These are phyloP conservation scores for Halichoerus grypus DNA, from an alignment of 2,113 vertebrate genomes.

Conservation along the genomic window DNA sequence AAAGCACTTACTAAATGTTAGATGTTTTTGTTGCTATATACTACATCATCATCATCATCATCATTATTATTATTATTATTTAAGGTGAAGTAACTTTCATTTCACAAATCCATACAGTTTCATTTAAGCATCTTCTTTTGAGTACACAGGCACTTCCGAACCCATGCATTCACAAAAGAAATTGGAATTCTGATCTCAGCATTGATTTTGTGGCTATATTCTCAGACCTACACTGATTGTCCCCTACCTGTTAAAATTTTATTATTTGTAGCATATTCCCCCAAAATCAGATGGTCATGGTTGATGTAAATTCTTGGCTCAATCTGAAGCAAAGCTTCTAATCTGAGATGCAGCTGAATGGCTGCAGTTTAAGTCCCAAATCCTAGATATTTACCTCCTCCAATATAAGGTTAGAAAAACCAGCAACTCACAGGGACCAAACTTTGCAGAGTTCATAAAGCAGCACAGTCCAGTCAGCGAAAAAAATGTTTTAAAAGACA, in stretches of 20 bases:
- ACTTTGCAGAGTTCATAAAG: neutral
- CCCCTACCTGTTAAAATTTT: neutral
- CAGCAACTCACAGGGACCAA: neutral
- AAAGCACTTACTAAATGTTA: neutral
- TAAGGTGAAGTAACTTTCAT: neutral
- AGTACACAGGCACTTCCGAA: neutral
- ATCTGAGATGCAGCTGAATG: neutral
- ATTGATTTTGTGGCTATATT: neutral
- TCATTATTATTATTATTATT: neutral
- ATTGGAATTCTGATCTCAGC: neutral
- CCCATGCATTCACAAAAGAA: neutral
- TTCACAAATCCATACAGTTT: neutral
- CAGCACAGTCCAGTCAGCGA: neutral
- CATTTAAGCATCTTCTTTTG: neutral
- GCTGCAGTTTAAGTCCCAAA: neutral
- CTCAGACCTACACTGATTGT: neutral
- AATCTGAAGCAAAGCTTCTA: neutral
- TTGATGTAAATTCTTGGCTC: neutral
- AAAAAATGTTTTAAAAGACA: neutral
- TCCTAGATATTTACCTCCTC: neutral
- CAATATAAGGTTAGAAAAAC: neutral
- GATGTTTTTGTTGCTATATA: neutral
- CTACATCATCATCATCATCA: neutral
- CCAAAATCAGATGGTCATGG: neutral
- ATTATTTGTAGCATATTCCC: neutral